Evolutionary conservation across 2,888 invertebrate species (phyloP).

Genomic region (Perithous albicinctus): DNA sequence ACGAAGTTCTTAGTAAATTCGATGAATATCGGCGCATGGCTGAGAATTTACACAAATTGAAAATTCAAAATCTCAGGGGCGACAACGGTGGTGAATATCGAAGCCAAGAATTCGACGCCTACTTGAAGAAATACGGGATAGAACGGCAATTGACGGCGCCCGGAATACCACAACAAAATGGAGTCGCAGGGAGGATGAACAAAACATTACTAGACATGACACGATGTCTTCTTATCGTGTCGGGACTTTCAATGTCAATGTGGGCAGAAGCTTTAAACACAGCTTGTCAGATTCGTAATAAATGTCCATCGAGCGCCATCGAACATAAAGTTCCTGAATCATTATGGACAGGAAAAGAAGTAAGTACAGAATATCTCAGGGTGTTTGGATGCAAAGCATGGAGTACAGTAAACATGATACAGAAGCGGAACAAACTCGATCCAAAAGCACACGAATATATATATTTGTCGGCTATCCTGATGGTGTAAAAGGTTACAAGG

Average conservation of each 20-base stretch:
- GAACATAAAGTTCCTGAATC: conserved; percentile 1
- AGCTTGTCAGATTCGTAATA: conserved; percentile 2
- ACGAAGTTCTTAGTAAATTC: conserved; percentile 8
- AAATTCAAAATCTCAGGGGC: conserved; percentile 5
- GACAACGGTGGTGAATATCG: conserved; percentile 27
- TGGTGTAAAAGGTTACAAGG: background rate
- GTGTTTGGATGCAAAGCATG: conserved; percentile 17
- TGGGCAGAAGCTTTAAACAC: conserved; percentile 25
- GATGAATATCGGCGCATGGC: conserved; percentile 17
- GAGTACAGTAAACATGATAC: background rate
- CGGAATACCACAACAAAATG: conserved; percentile 21
- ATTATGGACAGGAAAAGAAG: background rate
- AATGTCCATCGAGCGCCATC: conserved; percentile 21
- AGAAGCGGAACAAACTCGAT: conserved; percentile 5
- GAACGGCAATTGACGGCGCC: conserved; percentile 14
- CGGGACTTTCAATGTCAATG: conserved; percentile 5
- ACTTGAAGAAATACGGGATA: conserved; percentile 21
- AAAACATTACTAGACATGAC: conserved; percentile 4
- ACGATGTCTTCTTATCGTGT: too few relatives aligned
- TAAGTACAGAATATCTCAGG: background rate
- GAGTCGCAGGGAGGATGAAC: conserved; percentile 7
- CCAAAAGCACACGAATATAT: conserved; percentile 8
- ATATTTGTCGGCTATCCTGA: conserved; percentile 5
- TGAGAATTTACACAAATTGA: conserved; percentile 5
- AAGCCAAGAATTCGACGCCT: conserved; percentile 6